Evolutionary conservation across 2,113 vertebrate species (phyloP).

Genomic region (Pygoscelis antarcticus): DNA sequence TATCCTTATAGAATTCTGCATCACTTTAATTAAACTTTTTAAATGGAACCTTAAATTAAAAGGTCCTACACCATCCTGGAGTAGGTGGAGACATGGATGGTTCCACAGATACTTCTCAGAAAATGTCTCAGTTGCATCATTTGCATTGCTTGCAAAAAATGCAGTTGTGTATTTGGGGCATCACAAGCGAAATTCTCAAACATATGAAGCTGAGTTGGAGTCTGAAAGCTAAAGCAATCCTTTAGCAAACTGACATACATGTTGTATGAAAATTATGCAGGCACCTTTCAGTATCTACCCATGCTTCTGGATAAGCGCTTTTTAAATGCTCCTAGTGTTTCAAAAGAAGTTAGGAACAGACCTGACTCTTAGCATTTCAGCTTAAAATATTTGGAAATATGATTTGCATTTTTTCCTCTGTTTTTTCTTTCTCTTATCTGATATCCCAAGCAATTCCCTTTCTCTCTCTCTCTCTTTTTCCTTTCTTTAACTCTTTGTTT

Average conservation of each 20-base stretch:
- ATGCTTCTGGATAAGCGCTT: neutral
- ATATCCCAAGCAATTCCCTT: neutral
- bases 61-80: neutral
- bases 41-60: neutral
- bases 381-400: neutral
- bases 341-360: neutral
- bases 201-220: neutral
- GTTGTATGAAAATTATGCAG: neutral
- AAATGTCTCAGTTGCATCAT: neutral
- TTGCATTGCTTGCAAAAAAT: neutral
- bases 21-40: neutral
- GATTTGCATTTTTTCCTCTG: neutral
- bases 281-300: neutral
- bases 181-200: neutral
- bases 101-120: neutral
- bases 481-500: neutral
- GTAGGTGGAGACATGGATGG: neutral
- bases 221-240: neutral
- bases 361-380: neutral
- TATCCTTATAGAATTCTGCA: neutral
- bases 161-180: neutral
- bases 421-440: neutral
- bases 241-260: neutral
- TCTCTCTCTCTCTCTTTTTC: neutral
- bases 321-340: neutral